These are phyloP conservation scores for Eumerus sabulonum DNA, from an alignment of 2,888 invertebrate genomes.

Conservation along the genomic window DNA sequence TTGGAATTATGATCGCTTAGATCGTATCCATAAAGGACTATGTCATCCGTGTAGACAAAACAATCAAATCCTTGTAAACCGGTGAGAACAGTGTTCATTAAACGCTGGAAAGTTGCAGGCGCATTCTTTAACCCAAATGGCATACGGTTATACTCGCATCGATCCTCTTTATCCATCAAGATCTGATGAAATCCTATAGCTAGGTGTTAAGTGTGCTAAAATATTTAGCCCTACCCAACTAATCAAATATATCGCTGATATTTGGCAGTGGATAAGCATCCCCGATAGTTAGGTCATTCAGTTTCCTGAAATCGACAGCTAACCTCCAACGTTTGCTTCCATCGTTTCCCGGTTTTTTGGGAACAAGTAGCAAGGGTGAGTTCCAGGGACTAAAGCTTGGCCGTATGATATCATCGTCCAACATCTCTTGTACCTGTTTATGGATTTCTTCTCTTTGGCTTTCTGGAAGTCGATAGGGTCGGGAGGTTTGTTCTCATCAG, in stretches of 20 bases:
- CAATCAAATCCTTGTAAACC: too few species aligned
- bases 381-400: conserved; percentile 17
- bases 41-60: too few species aligned
- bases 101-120: neutral
- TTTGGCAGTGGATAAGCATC: conserved; percentile 9
- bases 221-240: conserved; percentile 3
- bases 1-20: conserved; percentile 26
- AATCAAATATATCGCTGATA: conserved; percentile 20
- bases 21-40: conserved; percentile 41
- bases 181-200: conserved; percentile 7
- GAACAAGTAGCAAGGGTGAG: conserved; percentile 1
- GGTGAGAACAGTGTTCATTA: too few species aligned
- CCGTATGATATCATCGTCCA: conserved; percentile 11
- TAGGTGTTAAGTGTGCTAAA: conserved; percentile 11
- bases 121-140: neutral
- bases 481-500: conserved; percentile 14
- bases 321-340: conserved; percentile 25
- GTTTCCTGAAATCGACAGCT: conserved; percentile 26
- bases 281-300: conserved; percentile 6
- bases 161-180: neutral
- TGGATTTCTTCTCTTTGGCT: conserved; percentile 19
- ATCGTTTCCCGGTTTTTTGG: conserved; percentile 23
- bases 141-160: neutral
- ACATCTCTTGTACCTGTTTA: conserved; percentile 29
- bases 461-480: neutral